These are phyloP conservation scores for Belonocnema kinseyi DNA, from an alignment of 1,140 invertebrate genomes.

Conservation along the genomic window DNA sequence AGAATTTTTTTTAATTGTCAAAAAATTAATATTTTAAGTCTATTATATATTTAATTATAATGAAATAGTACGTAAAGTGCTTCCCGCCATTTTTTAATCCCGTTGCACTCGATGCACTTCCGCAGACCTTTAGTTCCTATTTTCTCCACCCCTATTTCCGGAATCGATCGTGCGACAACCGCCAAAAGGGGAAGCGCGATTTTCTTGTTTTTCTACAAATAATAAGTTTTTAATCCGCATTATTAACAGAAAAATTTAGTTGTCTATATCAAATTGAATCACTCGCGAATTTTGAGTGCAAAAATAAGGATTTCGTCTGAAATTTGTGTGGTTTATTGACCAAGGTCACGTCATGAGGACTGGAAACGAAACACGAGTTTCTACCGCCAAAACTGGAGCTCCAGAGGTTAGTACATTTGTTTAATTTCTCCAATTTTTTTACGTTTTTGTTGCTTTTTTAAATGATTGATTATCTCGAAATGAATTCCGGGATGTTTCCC, in stretches of 20 bases:
- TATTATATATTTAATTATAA: too few species aligned
- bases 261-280: too few species aligned
- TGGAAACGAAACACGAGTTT: constrained; percentile 58
- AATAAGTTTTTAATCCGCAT: not conserved
- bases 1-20: too few species aligned
- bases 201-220: not conserved
- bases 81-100: not conserved
- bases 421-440: constrained; percentile 23
- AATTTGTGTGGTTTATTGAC: constrained; percentile 3
- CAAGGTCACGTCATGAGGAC: constrained; percentile 60
- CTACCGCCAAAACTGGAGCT: constrained; percentile 55
- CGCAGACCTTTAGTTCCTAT: not conserved
- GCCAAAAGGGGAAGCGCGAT: not conserved
- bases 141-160: constrained; percentile 3
- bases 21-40: too few species aligned
- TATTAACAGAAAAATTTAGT: not conserved
- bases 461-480: too few species aligned
- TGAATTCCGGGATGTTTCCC: too few species aligned
- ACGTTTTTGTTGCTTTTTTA: constrained; percentile 13
- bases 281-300: not conserved
- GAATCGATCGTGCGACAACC: not conserved
- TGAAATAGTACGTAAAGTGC: too few species aligned
- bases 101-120: not conserved
- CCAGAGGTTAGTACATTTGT: constrained; percentile 61
- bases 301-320: not conserved